A percentile compares a stretch with the other conserved stretches of the same genome.
Evolutionary conservation across 1,140 invertebrate genomes (phyloP).

Genomic region (Anastrepha ludens): DNA sequence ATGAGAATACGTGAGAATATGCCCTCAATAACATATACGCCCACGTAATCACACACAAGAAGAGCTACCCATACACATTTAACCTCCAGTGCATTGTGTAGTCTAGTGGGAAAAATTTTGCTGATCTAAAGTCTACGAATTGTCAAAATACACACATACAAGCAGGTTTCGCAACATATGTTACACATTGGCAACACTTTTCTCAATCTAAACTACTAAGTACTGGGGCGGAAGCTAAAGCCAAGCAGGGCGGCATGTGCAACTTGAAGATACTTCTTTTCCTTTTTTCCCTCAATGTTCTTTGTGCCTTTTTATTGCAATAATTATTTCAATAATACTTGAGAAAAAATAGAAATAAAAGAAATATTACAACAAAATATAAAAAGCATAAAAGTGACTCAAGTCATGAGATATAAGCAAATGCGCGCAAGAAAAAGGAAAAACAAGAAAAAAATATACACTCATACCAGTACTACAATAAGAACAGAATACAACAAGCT

Average conservation of each 20-base stretch:
- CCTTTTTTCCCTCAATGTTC: constrained; percentile 44
- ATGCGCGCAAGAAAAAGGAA: neutral
- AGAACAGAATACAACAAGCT: neutral
- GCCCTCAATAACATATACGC: constrained; percentile 39
- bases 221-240: constrained; percentile 25
- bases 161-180: neutral
- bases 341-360: constrained; percentile 63
- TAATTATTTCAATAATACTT: constrained; percentile 74
- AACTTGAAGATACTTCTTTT: constrained; percentile 45
- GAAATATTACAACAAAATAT: constrained; percentile 57
- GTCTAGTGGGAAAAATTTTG: neutral
- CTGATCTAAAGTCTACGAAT: constrained; percentile 22
- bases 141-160: neutral
- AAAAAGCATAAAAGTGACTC: constrained; percentile 49
- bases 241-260: neutral
- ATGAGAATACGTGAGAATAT: neutral
- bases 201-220: neutral
- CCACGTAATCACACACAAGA: neutral
- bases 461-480: neutral
- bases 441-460: neutral
- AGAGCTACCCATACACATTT: neutral
- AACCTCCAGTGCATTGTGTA: neutral
- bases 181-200: constrained; percentile 19
- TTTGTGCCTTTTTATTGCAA: constrained; percentile 69
- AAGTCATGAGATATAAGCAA: constrained; percentile 40